These are phyloP conservation scores for Osedax fenrisi DNA, from an alignment of 2,888 invertebrate genomes.

Conservation along the genomic window DNA sequence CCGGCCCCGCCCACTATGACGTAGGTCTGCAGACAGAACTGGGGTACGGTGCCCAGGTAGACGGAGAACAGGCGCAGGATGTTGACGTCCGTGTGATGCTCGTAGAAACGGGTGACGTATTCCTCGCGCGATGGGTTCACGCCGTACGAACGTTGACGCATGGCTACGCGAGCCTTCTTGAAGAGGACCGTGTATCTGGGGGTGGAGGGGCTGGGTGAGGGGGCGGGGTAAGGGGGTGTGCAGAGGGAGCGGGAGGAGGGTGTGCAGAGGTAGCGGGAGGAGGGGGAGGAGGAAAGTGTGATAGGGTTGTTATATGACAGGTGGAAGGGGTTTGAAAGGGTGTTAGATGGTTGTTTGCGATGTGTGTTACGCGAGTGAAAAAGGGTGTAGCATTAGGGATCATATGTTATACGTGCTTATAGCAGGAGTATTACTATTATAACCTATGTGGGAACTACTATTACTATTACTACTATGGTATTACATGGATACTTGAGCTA, in stretches of 20 bases:
- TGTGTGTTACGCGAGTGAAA: background rate
- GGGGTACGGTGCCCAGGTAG: background rate
- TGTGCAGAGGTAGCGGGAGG: background rate
- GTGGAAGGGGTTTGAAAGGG: background rate
- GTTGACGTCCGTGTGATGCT: background rate
- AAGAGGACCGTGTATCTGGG: background rate
- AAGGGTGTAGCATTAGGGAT: background rate
- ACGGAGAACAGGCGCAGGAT: background rate
- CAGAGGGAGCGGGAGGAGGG: background rate
- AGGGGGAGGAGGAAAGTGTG: background rate
- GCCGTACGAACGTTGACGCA: background rate
- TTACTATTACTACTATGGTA: too few species aligned
- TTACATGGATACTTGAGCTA: too few species aligned
- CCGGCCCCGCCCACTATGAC: too few species aligned
- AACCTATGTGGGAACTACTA: too few species aligned
- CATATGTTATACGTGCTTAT: too few species aligned
- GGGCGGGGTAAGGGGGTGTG: background rate
- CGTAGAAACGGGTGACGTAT: background rate
- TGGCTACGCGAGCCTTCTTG: background rate
- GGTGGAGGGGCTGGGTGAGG: background rate
- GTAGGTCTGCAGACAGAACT: background rate
- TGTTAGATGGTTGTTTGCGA: background rate
- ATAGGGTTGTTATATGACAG: background rate
- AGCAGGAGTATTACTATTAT: too few species aligned
- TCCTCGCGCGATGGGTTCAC: background rate